Evolutionary conservation across 2,113 vertebrate species (phyloP), one percentile per base, ranked within the genome.

Genomic region (Oenanthe oenanthe): DNA sequence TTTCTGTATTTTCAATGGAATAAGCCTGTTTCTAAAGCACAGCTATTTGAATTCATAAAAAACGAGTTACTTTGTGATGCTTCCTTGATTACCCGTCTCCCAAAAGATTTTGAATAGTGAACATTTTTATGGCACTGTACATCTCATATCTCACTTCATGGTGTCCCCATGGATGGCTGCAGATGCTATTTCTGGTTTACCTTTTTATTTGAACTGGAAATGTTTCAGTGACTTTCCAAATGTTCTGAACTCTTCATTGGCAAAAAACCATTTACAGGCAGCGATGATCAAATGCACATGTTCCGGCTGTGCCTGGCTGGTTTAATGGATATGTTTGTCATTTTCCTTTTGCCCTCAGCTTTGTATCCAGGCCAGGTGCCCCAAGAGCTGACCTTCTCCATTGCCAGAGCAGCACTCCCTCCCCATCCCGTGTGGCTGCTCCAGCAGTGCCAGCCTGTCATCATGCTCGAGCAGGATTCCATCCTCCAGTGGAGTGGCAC

Each of bases 361-460:
- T 74, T 97, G 96, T 51, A 96, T 97, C 85, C 97, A 98, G 94
- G 96, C 97, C 92, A 96, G 97, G 53, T 90, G 73, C 56, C 96
- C 97, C 1, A 92, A 96, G 95, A 97, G 94, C 76, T 97, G 88
- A 96, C 95, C 54, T 92, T 97, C 68, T 75, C 92, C 56, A 75
- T 90, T 75, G 85, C 96, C 87, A 95, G 93, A 72, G 95, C 67
- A 32, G 22, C 54, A 15, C 70, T 80, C 79, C 88, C 57, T 40
- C 88, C 92, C 50, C 93, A 90, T 29, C 94, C 96, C 8, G 17
- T 88, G 88, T 22, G 3, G 53, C 42, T 89, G 0, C 96, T 89
- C 60, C 94, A 93, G 36, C 83, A 94, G 71, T 88, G 95, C 92
- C 97, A 96, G 65, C 77, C 77, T 5, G 84, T 75, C 1, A 57